Evolutionary conservation across 2,888 invertebrate genomes (phyloP), one percentile per base, ranked within the genome.

Genomic region (Macrostomum cliftonense): DNA sequence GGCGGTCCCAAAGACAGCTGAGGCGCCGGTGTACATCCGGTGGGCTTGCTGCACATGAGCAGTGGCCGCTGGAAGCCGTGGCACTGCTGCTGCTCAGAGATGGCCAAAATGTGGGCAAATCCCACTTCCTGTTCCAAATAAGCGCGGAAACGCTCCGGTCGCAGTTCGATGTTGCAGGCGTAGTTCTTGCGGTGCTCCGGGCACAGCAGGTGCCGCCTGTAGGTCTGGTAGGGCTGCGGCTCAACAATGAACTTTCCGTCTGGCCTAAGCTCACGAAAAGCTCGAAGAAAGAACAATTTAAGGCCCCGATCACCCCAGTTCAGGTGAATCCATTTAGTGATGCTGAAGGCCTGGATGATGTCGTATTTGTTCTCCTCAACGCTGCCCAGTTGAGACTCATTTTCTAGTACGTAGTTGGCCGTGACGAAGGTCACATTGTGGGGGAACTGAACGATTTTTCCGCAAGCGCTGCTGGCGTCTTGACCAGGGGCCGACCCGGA

Each of bases 241-340:
- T 93, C 93, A 20, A 93, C 72, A 54, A 93, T 79, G 13, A 93
- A 75, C 58, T 81, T 81, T 1, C 93, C 93, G 1, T 88, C 88
- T 0, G 87, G 84, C 46, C 82, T 77, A 42, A 91, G 72, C 63
- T 88, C 86, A 16, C 80, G 78, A 65, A 81, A 86, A 78, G 86
- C 85, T 20, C 87, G 75, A 54, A 82, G 78, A 68, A 93, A 91
- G 42, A 86, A 81, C 58, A 83, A 76, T 67, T 87, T 86, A 45
- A 93, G 71, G 12, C 91, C 91, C 4, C 77, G 78, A 69, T 93
- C 93, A 2, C 91, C 91, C 77, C 84, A 89, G 71, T 93, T 93
- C 49, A 89, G 74, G 65, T 93, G 93, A 62, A 93, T 78, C 91
- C 91, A 93, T 70, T 93, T 93, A 17, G 89, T 89, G 36, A 88